phyloP scores from a whole-genome alignment of 2,113 vertebrate species.

The Neodon shergylaensis region DNA sequence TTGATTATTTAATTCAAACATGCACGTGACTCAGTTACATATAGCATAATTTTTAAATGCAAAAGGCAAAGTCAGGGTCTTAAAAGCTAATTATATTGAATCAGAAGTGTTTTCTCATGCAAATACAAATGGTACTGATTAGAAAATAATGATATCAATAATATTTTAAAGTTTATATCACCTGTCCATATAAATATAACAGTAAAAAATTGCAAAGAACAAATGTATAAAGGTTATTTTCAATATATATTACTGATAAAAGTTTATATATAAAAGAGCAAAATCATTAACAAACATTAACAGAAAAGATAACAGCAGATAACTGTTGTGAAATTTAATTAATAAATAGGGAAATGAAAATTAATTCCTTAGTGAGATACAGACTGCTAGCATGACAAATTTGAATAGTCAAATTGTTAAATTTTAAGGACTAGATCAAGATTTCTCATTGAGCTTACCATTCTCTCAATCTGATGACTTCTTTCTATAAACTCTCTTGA shows the following conservation, averaged over 20 bases:
- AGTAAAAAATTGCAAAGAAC: neutral
- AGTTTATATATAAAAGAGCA: neutral
- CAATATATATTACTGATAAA: neutral
- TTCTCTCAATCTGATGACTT: slow-evolving; percentile 78
- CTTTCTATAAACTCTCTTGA: slow-evolving; percentile 77
- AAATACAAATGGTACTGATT: neutral
- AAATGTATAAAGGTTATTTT: neutral
- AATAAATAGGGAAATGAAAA: neutral
- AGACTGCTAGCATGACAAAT: neutral
- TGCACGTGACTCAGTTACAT: neutral
- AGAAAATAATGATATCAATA: neutral
- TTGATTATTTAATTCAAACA: neutral
- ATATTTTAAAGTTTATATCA: neutral
- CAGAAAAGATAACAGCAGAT: neutral
- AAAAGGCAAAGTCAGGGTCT: neutral
- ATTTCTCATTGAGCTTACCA: slow-evolving; percentile 65
- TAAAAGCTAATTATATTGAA: neutral
- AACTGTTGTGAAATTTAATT: neutral
- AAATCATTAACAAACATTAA: neutral
- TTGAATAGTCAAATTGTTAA: neutral
- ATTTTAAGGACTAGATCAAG: neutral
- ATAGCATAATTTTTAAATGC: neutral
- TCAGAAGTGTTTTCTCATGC: neutral
- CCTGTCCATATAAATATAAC: neutral
- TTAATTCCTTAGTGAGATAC: neutral